A percentile compares a stretch with the other conserved stretches of the same genome.
Evolutionary conservation across 2,113 vertebrate species (phyloP).

Genomic region (Varanus komodoensis): DNA sequence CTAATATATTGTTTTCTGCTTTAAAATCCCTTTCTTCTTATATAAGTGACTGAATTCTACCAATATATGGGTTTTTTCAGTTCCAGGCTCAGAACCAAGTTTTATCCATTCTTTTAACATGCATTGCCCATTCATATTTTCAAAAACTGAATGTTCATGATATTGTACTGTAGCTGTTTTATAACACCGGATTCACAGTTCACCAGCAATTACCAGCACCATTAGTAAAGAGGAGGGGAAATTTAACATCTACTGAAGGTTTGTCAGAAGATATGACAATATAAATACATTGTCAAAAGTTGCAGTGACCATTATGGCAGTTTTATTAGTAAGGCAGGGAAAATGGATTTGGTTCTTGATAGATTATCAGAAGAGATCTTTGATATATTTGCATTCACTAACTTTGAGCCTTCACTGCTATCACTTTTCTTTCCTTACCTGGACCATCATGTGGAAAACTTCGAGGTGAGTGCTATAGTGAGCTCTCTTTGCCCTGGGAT

Average conservation of each 20-base stretch:
- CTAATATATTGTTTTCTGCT: constrained; percentile 35
- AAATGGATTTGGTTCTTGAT: constrained; percentile 32
- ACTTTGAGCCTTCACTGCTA: background rate
- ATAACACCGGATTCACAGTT: constrained; percentile 53
- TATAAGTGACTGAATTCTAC: constrained; percentile 14
- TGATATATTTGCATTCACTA: background rate
- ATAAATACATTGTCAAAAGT: constrained; percentile 40
- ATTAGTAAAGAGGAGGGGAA: constrained; percentile 46
- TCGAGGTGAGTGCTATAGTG: background rate
- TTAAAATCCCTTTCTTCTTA: constrained; percentile 53
- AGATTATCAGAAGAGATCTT: background rate
- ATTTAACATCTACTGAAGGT: constrained; percentile 47
- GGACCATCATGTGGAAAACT: background rate
- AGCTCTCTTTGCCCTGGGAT: background rate
- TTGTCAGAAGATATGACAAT: background rate
- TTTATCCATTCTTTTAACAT: constrained; percentile 48
- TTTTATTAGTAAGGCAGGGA: constrained; percentile 35
- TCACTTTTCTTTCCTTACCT: background rate
- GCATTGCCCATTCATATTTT: constrained; percentile 52
- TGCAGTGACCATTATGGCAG: constrained; percentile 1
- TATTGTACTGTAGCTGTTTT: constrained; percentile 47
- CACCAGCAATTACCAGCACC: too few relatives aligned
- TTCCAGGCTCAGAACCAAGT: constrained; percentile 53
- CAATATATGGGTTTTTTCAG: background rate
- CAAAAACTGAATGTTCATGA: constrained; percentile 52